Evolutionary conservation across 2,113 vertebrate species (phyloP).

Genomic region (Eudyptes chrysolophus): DNA sequence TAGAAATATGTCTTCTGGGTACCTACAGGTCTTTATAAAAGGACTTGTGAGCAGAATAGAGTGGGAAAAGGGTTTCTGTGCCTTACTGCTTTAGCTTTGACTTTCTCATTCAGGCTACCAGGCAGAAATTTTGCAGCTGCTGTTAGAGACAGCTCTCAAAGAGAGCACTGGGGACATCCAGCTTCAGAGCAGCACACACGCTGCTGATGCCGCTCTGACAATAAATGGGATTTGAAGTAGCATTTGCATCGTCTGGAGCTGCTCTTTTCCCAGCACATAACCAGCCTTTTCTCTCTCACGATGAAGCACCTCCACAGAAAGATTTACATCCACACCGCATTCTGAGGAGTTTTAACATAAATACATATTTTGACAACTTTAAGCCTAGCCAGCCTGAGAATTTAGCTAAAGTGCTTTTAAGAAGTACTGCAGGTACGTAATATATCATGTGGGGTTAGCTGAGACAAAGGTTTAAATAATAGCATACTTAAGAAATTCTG

Average conservation of each 20-base stretch:
- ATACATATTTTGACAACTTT: constrained; percentile 17
- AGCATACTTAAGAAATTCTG: not conserved
- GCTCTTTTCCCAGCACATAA: not conserved
- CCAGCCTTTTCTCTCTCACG: not conserved
- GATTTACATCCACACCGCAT: not conserved
- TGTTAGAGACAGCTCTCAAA: not conserved
- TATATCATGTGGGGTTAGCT: constrained; percentile 2
- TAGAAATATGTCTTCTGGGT: not conserved
- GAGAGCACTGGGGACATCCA: not conserved
- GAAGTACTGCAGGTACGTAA: not conserved
- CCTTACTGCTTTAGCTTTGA: not conserved
- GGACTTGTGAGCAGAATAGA: not conserved
- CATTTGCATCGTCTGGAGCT: not conserved
- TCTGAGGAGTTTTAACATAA: not conserved
- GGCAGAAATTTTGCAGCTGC: not conserved
- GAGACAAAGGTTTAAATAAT: not conserved
- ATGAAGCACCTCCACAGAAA: not conserved
- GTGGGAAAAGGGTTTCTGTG: not conserved
- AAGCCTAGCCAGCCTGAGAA: not conserved
- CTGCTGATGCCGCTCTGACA: not conserved
- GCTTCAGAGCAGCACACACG: not conserved
- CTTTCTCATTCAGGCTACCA: not conserved
- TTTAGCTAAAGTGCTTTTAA: constrained; percentile 12
- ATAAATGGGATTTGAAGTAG: not conserved
- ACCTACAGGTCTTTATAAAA: not conserved